Conservation (phyloP, 2,888 invertebrate genomes). For the Zootermopsis nevadensis region DNA sequence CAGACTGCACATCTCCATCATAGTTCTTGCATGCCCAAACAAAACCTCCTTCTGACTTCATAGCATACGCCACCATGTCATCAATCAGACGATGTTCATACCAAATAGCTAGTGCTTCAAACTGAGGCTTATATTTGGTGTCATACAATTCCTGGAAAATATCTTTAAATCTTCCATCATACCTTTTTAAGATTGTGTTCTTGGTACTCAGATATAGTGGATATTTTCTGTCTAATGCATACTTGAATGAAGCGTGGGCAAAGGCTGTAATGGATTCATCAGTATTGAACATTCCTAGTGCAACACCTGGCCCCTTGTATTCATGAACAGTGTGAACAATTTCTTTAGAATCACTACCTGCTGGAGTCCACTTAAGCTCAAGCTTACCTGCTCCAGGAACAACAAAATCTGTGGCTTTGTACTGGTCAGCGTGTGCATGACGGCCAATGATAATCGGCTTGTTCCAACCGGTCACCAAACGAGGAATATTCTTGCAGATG, state of each 20-base stretch:
- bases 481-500: conserved; percentile 93
- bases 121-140: conserved; percentile 84
- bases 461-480: conserved; percentile 94
- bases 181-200: conserved; percentile 95
- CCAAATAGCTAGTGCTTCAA: conserved; percentile 90
- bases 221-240: conserved; percentile 84
- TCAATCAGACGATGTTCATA: conserved; percentile 99
- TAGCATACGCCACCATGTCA: conserved; percentile 98
- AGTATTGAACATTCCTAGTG: conserved; percentile 96
- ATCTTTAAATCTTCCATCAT: conserved; percentile 97
- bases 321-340: conserved; percentile 84
- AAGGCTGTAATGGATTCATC: conserved; percentile 94
- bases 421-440: conserved; percentile 98
- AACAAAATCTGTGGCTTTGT: conserved; percentile 96
- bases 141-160: conserved; percentile 97
- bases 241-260: conserved; percentile 95
- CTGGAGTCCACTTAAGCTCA: conserved; percentile 83
- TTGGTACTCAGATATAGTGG: conserved; percentile 96
- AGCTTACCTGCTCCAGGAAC: conserved; percentile 92
- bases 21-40: conserved; percentile 99
- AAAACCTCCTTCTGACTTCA: conserved; percentile 98
- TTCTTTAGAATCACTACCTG: conserved; percentile 68
- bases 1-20: conserved; percentile 98
- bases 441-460: conserved; percentile 98
- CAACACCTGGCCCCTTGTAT: conserved; percentile 86